Evolutionary conservation across 1,140 invertebrate species (phyloP).

Genomic region (Brachionus paranguensis): DNA sequence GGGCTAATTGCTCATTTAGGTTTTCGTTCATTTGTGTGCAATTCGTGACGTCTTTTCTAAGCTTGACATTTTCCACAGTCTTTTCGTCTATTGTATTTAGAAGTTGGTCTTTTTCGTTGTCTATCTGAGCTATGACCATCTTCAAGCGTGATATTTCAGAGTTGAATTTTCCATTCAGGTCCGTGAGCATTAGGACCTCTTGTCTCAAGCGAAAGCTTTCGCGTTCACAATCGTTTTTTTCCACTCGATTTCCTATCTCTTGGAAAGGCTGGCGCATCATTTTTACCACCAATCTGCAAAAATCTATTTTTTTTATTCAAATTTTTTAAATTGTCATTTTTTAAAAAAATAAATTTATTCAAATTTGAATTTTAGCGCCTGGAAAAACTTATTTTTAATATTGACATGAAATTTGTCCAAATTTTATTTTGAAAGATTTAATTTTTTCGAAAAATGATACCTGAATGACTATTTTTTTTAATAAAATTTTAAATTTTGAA

Average conservation of each 20-base stretch:
- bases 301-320: not conserved
- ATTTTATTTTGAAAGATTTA: too few relatives aligned
- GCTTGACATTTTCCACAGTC: constrained; percentile 9
- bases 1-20: constrained; percentile 47
- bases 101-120: constrained; percentile 37
- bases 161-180: not conserved
- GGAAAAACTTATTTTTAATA: too few relatives aligned
- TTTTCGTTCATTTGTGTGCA: constrained; percentile 47
- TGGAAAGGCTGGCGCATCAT: not conserved
- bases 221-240: not conserved
- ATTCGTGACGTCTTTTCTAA: not conserved
- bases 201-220: not conserved
- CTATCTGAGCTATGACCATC: not conserved
- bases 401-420: too few relatives aligned
- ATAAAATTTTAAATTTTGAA: too few relatives aligned
- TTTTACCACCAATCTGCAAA: not conserved
- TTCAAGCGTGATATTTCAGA: not conserved
- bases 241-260: not conserved
- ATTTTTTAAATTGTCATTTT: not conserved
- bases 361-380: too few relatives aligned
- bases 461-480: too few relatives aligned
- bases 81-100: not conserved
- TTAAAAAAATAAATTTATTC: too few relatives aligned
- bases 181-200: not conserved
- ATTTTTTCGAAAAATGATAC: too few relatives aligned